Evolutionary conservation across 2,797 vertebrate species (phyloP).

Genomic region (Threskiornis aethiopicus): DNA sequence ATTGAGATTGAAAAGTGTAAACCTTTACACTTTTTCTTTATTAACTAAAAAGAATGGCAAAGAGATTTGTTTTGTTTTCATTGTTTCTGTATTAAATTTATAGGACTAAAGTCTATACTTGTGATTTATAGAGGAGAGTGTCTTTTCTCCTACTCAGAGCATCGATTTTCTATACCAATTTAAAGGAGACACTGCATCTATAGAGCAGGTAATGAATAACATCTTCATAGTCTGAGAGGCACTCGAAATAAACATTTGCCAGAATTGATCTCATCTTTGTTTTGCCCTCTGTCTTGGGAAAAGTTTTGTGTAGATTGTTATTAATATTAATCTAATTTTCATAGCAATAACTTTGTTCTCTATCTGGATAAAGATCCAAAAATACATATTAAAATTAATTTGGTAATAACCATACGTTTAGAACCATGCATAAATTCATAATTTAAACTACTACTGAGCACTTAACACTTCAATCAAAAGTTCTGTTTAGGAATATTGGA

Average conservation of each 20-base stretch:
- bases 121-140: conserved; percentile 44
- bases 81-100: conserved; percentile 55
- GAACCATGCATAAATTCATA: background rate
- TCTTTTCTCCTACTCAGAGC: conserved; percentile 15
- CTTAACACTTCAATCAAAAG: background rate
- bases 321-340: conserved; percentile 19
- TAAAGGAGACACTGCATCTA: conserved; percentile 24
- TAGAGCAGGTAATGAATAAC: conserved; percentile 39
- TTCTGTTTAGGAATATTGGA: background rate
- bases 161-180: conserved; percentile 64
- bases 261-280: background rate
- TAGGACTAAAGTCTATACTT: background rate
- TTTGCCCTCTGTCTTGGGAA: background rate
- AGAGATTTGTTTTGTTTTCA: conserved; percentile 25
- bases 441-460: background rate
- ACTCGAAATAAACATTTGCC: conserved; percentile 44
- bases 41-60: background rate
- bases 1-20: background rate
- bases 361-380: background rate
- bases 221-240: conserved; percentile 51
- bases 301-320: background rate
- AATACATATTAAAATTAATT: background rate
- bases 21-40: background rate
- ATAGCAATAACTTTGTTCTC: background rate
- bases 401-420: background rate